Evolutionary conservation across 2,888 invertebrate genomes (phyloP), one percentile per base, ranked within the genome.

Genomic region (Dione vanillae): DNA sequence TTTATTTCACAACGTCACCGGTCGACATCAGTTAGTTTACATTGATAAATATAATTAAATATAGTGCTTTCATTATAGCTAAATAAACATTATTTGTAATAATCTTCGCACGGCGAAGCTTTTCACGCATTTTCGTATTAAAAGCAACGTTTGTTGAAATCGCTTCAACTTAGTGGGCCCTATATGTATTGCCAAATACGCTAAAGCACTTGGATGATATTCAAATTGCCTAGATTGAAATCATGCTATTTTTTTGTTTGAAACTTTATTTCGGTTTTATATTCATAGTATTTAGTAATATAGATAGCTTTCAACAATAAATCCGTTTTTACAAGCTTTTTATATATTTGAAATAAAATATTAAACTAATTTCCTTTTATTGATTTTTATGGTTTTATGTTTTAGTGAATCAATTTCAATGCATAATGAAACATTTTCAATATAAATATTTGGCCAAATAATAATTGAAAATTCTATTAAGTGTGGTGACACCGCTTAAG

Each of bases 1-100:
- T 84, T n/a, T 83, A 83, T 86, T 85, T 82, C 77, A 75, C 69
- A 61, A 65, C 70, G 69, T 62, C 73, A 67, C 65, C 62, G 8
- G 62, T 35, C 62, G 49, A 49, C 27, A 59, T 52, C n/a, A 52
- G 37, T 52, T 14, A 35, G 54, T n/a, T 54, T 54, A 52, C 9
- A 27, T 52, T 14, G 27, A 27, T 27, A 27, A 45, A 2, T 7
- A 45, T 16, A 47, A 16, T 47, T 16, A 54, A 10, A 8, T n/a
- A 37, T 35, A n/a, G 35, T 9, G 3, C 27, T 0, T 52, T 27
- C 27, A 52, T 14, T 52, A 0, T 0, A 14, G 0, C 12, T 14
- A n/a, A 52, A 52, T 27, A 52, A 16, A n/a, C 1, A 9, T n/a
- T 52, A 9, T 35, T 16, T 37, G 10, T 5, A 54, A 10, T 54